These are phyloP conservation scores for Trachemys scripta DNA, from an alignment of 2,113 vertebrate genomes.

Conservation along the genomic window DNA sequence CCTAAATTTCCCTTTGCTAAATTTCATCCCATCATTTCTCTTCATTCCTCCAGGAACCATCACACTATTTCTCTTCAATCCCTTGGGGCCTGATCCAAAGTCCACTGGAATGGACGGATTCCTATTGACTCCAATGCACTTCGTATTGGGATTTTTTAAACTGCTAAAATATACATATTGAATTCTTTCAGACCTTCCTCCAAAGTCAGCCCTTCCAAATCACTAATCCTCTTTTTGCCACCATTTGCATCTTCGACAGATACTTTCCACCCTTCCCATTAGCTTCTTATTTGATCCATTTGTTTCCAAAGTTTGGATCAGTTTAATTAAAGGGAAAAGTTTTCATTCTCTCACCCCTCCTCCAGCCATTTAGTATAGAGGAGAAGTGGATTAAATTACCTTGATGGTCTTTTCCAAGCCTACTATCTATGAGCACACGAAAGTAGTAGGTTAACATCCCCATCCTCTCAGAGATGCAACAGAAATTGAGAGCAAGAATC, in stretches of 20 bases:
- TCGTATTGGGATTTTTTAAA: neutral
- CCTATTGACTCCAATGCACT: neutral
- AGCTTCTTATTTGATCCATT: neutral
- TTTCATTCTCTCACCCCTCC: neutral
- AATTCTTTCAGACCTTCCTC: neutral
- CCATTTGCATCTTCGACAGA: neutral
- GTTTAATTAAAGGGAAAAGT: neutral
- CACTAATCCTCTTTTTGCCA: neutral
- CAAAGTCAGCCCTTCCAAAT: fast-evolving
- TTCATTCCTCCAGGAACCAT: neutral
- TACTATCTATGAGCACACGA: neutral
- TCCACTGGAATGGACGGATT: neutral
- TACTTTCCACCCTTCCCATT: neutral
- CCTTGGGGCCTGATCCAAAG: neutral
- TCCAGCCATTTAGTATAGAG: neutral
- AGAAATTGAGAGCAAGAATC: neutral
- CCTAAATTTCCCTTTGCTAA: neutral
- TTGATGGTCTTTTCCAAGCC: neutral
- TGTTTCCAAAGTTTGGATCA: neutral
- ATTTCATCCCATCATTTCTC: neutral
- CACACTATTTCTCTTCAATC: neutral
- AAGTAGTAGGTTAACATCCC: neutral
- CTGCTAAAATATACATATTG: neutral
- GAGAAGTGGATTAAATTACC: neutral
- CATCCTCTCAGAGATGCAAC: neutral